Evolutionary conservation across 2,888 invertebrate genomes (phyloP).

Genomic region (Acleris laterana): DNA sequence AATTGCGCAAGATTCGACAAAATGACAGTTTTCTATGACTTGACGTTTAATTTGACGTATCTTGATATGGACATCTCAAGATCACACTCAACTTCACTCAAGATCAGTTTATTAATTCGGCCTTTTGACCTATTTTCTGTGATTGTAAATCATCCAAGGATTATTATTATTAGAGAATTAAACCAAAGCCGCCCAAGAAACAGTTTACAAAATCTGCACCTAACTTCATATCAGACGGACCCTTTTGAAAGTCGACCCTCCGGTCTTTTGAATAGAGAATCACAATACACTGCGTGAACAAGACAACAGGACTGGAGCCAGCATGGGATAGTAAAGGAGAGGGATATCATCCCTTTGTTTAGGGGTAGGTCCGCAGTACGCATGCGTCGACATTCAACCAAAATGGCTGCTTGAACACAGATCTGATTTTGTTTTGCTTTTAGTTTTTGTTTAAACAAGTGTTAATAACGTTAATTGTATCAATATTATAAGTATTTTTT

Average conservation of each 20-base stretch:
- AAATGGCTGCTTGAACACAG: slow-evolving; percentile 74
- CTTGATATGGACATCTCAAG: too few species aligned
- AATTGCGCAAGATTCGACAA: too few species aligned
- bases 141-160: background rate
- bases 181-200: slow-evolving; percentile 12
- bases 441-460: slow-evolving; percentile 20
- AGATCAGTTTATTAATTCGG: too few species aligned
- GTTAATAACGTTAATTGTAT: background rate
- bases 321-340: slow-evolving; percentile 50
- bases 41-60: too few species aligned
- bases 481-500: background rate
- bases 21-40: too few species aligned
- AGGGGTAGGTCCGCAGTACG: slow-evolving; percentile 59
- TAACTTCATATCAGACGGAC: slow-evolving; percentile 61
- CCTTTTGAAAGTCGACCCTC: slow-evolving; percentile 68
- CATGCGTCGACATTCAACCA: slow-evolving; percentile 69
- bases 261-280: slow-evolving; percentile 59
- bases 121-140: background rate
- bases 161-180: background rate
- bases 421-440: slow-evolving; percentile 53
- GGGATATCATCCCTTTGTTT: slow-evolving; percentile 60
- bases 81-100: too few species aligned
- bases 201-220: slow-evolving; percentile 42
- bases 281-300: slow-evolving; percentile 57
- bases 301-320: slow-evolving; percentile 43